These are phyloP conservation scores for Rhorus exstirpatorius DNA, from an alignment of 2,888 invertebrate species.

Conservation along the genomic window DNA sequence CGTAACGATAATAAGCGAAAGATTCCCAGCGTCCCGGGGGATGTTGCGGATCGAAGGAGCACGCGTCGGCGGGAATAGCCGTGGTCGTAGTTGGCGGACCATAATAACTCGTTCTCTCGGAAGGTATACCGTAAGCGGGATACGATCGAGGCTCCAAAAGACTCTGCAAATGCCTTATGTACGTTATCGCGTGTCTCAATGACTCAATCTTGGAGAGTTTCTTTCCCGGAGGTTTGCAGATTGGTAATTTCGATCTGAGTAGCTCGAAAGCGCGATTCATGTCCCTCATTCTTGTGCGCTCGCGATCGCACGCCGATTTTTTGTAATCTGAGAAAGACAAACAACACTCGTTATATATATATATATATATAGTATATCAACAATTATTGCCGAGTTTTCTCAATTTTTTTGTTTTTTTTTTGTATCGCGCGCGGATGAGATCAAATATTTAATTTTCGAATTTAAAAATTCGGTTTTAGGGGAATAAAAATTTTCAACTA, in stretches of 20 bases:
- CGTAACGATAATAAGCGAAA: slow-evolving; percentile 83
- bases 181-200: slow-evolving; percentile 92
- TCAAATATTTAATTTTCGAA: too few relatives aligned
- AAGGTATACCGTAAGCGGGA: slow-evolving; percentile 74
- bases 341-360: too few relatives aligned
- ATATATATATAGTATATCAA: too few relatives aligned
- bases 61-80: too few relatives aligned
- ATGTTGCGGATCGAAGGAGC: too few relatives aligned
- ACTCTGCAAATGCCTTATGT: slow-evolving; percentile 91
- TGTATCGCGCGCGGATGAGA: too few relatives aligned
- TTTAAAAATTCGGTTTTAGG: too few relatives aligned
- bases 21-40: slow-evolving; percentile 81
- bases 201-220: slow-evolving; percentile 95
- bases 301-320: slow-evolving; percentile 94
- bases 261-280: slow-evolving; percentile 95
- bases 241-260: slow-evolving; percentile 91
- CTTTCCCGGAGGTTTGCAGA: slow-evolving; percentile 93
- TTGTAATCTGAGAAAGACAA: slow-evolving; percentile 89
- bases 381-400: too few relatives aligned
- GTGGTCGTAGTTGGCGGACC: slow-evolving; percentile 59
- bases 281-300: slow-evolving; percentile 94
- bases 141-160: slow-evolving; percentile 86
- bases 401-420: too few relatives aligned
- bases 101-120: slow-evolving; percentile 78
- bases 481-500: too few relatives aligned